Conservation (phyloP, 1,140 invertebrate species). For the Psix sp. region DNA sequence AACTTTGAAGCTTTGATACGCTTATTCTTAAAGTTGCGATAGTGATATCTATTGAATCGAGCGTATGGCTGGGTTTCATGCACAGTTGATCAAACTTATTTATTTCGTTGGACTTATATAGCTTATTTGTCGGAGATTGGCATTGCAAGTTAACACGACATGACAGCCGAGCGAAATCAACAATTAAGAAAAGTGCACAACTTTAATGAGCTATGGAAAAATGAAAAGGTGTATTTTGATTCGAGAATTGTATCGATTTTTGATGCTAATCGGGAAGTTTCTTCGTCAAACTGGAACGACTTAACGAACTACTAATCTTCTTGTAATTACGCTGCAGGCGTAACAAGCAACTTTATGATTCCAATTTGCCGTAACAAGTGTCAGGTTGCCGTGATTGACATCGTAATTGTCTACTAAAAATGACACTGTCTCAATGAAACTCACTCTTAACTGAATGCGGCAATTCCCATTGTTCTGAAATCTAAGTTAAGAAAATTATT, state of each 20-base stretch:
- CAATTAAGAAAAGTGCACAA: too few relatives aligned
- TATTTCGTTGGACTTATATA: background rate
- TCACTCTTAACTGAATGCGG: too few relatives aligned
- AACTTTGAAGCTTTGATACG: slow-evolving; percentile 10
- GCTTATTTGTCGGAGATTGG: background rate
- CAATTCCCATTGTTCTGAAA: too few relatives aligned
- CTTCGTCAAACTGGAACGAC: too few relatives aligned
- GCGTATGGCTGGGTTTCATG: slow-evolving; percentile 6
- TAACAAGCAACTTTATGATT: slow-evolving; percentile 7
- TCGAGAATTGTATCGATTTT: too few relatives aligned
- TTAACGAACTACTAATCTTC: too few relatives aligned
- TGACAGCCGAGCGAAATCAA: too few relatives aligned
- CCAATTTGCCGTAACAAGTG: background rate
- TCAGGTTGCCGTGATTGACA: slow-evolving; percentile 10
- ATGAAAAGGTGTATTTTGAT: too few relatives aligned
- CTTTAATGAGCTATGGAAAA: too few relatives aligned
- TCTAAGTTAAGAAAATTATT: slow-evolving; percentile 33
- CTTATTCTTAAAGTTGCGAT: background rate
- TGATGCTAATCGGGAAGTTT: too few relatives aligned
- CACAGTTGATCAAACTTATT: slow-evolving; percentile 2
- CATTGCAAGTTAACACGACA: too few relatives aligned
- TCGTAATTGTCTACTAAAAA: slow-evolving; percentile 19
- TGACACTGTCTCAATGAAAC: slow-evolving; percentile 9
- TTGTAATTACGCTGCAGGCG: slow-evolving; percentile 5
- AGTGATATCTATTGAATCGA: slow-evolving; percentile 2